Evolutionary conservation across 1,140 invertebrate genomes (phyloP).

Genomic region (Phortica variegata): DNA sequence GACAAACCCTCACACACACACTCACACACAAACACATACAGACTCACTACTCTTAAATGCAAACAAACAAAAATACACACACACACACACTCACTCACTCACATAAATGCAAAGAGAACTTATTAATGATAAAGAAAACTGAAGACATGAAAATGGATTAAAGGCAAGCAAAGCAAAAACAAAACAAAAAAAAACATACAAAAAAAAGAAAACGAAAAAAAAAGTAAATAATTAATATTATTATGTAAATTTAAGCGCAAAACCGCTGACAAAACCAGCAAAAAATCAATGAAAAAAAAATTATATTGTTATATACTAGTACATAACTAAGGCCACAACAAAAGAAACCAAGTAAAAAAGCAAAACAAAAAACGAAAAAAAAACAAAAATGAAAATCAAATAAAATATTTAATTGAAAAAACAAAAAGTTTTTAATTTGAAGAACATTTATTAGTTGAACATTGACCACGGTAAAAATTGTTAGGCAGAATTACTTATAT

Average conservation of each 20-base stretch:
- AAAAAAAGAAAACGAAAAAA: constrained; percentile 52
- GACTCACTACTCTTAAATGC: constrained; percentile 9
- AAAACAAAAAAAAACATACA: constrained; percentile 33
- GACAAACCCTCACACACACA: constrained; percentile 13
- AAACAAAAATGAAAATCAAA: constrained; percentile 51
- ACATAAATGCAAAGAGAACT: constrained; percentile 32
- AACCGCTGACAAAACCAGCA: constrained; percentile 56
- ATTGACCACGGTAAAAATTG: constrained; percentile 19
- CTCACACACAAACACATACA: constrained; percentile 16
- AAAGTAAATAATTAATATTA: constrained; percentile 40
- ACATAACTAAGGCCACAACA: constrained; percentile 45
- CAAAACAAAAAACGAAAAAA: constrained; percentile 41
- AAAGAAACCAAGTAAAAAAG: constrained; percentile 37
- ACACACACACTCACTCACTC: constrained; percentile 16
- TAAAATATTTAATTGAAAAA: constrained; percentile 54
- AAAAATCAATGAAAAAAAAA: constrained; percentile 54
- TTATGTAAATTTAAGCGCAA: constrained; percentile 49
- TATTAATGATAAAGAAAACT: constrained; percentile 32
- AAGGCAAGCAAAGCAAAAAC: constrained; percentile 19
- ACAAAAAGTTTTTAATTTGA: constrained; percentile 11
- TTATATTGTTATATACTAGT: constrained; percentile 57
- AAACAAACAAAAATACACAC: too few species aligned
- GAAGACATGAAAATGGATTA: background rate
- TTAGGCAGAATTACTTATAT: constrained; percentile 3
- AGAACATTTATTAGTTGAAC: constrained; percentile 22